Conservation (phyloP, 1,140 invertebrate species). For the Bombus huntii region DNA sequence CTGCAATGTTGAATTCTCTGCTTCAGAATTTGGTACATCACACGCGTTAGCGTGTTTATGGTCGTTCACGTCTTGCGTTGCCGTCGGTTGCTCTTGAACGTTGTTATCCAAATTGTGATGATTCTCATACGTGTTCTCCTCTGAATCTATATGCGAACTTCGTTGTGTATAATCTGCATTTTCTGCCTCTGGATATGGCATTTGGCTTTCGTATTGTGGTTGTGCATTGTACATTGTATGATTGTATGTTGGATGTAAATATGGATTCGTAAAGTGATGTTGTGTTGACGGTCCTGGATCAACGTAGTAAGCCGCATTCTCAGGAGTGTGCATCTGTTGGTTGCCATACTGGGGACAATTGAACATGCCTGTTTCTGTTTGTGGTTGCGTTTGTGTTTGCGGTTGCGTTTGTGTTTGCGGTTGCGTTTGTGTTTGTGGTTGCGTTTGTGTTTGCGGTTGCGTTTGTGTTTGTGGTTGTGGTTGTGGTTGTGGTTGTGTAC, state of each 20-base stretch:
- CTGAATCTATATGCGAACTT: no score
- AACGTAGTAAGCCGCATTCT: accelerated
- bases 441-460: no score
- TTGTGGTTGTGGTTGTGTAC: no score
- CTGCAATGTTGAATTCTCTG: accelerated
- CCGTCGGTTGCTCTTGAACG: accelerated
- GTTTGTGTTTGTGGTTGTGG: no score
- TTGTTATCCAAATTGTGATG: accelerated
- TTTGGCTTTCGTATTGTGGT: no score
- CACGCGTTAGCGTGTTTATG: accelerated
- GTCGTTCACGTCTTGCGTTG: accelerated
- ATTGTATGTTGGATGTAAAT: accelerated
- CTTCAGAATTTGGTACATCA: accelerated
- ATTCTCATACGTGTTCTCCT: accelerated
- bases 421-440: no score
- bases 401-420: no score
- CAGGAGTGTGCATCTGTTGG: no score
- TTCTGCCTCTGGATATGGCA: accelerated
- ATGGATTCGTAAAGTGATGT: accelerated
- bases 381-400: no score
- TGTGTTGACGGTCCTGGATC: accelerated
- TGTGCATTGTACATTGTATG: accelerated
- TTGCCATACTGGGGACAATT: accelerated
- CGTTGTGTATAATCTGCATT: no score
- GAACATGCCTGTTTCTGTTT: no score